Conservation (phyloP, 2,888 invertebrate species). For the Drosophila algonquin region DNA sequence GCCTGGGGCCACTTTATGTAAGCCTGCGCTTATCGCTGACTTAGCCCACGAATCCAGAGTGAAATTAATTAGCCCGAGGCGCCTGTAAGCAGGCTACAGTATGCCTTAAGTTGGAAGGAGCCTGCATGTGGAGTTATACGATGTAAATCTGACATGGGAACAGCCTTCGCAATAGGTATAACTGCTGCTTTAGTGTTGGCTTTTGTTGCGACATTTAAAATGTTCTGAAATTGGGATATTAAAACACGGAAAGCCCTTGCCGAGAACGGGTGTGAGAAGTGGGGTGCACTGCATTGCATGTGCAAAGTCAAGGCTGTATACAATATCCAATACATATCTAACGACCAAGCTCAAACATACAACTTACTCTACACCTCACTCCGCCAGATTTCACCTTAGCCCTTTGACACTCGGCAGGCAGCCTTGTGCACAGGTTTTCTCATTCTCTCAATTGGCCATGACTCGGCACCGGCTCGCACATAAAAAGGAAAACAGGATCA, state of each 20-base stretch:
- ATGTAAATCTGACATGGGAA: neutral
- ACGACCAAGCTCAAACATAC: conserved; percentile 16
- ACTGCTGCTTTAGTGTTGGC: no score
- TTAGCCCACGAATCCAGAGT: neutral
- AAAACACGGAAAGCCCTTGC: neutral
- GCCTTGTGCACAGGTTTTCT: conserved; percentile 14
- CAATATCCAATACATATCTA: conserved; percentile 30
- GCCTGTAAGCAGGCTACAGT: conserved; percentile 6
- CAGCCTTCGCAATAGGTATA: no score
- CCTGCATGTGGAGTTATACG: neutral
- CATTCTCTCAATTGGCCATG: conserved; percentile 28
- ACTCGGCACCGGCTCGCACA: conserved; percentile 37
- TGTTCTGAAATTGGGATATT: neutral
- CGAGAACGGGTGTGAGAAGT: neutral
- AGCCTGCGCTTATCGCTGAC: conserved; percentile 10
- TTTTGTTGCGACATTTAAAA: no score
- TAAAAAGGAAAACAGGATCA: conserved; percentile 40
- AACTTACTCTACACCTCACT: neutral
- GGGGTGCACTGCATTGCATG: conserved; percentile 55
- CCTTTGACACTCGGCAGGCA: neutral
- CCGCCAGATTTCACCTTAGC: neutral
- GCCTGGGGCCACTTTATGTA: conserved; percentile 24
- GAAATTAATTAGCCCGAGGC: conserved; percentile 1
- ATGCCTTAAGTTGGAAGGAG: conserved; percentile 13
- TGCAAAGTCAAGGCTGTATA: conserved; percentile 68